Percentiles rank a stretch among this genome's conserved stretches.
Conservation (phyloP, 2,888 invertebrate genomes). For the Archips xylosteana region DNA sequence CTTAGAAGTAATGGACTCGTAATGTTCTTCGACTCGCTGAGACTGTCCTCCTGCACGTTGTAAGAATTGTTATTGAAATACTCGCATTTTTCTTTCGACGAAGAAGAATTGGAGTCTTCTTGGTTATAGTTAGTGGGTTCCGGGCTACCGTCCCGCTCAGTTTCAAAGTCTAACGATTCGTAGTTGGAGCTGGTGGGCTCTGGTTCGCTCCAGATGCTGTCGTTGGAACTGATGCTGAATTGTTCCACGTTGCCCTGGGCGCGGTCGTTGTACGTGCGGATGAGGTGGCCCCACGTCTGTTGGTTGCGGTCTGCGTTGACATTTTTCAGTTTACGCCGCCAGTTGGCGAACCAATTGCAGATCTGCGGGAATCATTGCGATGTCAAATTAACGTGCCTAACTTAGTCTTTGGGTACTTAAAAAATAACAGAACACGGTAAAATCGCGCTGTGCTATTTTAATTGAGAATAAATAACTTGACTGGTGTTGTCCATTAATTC, state of each 20-base stretch:
- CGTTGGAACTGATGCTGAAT: constrained; percentile 91
- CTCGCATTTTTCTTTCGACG: constrained; percentile 66
- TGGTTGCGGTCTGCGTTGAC: constrained; percentile 89
- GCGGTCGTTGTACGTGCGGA: constrained; percentile 89
- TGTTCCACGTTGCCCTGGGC: constrained; percentile 92
- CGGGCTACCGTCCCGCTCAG: constrained; percentile 62
- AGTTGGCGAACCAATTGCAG: constrained; percentile 94
- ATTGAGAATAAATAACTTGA: too few relatives aligned
- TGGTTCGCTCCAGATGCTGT: constrained; percentile 92
- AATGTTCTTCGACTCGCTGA: constrained; percentile 63
- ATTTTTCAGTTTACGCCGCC: constrained; percentile 92
- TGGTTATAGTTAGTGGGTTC: constrained; percentile 62
- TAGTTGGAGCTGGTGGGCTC: constrained; percentile 68
- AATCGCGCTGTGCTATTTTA: too few relatives aligned
- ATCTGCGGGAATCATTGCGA: constrained; percentile 74
- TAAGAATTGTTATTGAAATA: constrained; percentile 73
- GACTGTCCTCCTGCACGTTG: constrained; percentile 51
- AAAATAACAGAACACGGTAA: too few relatives aligned
- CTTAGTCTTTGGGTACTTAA: neutral
- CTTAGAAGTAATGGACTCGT: constrained; percentile 87
- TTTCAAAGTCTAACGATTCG: constrained; percentile 61
- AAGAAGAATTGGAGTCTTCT: constrained; percentile 68
- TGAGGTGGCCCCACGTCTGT: constrained; percentile 91
- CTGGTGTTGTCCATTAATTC: too few relatives aligned
- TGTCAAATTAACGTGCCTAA: neutral